These are phyloP conservation scores for Rhynchonema sp. DNA, from an alignment of 2,888 invertebrate species.

Conservation along the genomic window DNA sequence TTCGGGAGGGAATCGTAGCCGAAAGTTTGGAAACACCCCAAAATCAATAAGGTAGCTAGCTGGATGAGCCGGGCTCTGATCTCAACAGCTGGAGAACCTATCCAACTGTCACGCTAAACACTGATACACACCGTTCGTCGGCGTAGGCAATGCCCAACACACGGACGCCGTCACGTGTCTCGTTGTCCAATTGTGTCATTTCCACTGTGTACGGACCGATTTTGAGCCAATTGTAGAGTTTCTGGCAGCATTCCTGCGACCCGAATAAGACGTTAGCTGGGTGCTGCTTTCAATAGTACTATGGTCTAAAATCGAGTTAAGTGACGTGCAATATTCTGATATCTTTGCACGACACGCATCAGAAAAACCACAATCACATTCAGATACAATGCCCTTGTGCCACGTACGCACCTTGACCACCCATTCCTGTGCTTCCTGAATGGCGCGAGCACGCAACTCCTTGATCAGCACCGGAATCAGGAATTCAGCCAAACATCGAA, in stretches of 20 bases:
- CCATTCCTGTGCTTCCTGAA: slow-evolving; percentile 55
- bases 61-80: no score
- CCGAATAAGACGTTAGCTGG: no score
- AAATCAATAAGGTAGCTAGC: no score
- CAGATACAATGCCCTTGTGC: background rate
- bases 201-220: slow-evolving; percentile 37
- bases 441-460: slow-evolving; percentile 56
- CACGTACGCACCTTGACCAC: slow-evolving; percentile 26
- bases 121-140: slow-evolving; percentile 23
- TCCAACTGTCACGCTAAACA: no score
- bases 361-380: background rate
- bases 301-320: no score
- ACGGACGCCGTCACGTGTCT: slow-evolving; percentile 56
- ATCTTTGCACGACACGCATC: no score
- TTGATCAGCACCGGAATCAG: slow-evolving; percentile 70
- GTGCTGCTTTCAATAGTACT: no score
- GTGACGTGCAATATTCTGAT: no score
- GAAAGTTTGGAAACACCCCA: no score
- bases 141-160: slow-evolving; percentile 63
- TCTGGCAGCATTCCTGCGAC: slow-evolving; percentile 5
- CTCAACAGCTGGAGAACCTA: no score
- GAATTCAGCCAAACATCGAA: slow-evolving; percentile 62
- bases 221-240: slow-evolving; percentile 9
- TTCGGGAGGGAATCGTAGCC: no score
- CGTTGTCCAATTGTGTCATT: slow-evolving; percentile 38